These are phyloP conservation scores for Ailurus styani DNA, from an alignment of 2,113 vertebrate genomes.

Conservation along the genomic window DNA sequence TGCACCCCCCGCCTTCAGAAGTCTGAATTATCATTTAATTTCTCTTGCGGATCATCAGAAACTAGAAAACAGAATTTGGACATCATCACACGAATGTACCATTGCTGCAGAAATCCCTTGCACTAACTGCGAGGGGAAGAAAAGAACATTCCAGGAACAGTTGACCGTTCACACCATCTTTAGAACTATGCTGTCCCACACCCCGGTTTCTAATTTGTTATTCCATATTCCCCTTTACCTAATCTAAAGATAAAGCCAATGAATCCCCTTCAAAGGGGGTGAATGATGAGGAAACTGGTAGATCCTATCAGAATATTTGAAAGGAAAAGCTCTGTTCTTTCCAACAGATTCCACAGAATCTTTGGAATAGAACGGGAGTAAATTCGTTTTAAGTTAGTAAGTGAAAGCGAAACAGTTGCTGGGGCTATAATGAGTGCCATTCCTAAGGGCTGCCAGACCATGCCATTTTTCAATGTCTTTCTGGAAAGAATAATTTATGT, in stretches of 20 bases:
- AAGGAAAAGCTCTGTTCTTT: background rate
- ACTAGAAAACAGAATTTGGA: constrained; percentile 46
- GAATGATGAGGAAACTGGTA: background rate
- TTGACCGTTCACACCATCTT: constrained; percentile 23
- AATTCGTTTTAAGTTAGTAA: background rate
- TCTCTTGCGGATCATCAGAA: constrained; percentile 43
- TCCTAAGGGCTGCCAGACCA: background rate
- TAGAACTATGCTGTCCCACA: background rate
- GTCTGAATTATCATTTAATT: constrained; percentile 32
- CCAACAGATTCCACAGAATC: background rate
- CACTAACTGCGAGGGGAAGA: background rate
- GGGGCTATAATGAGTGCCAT: background rate
- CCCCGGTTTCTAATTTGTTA: background rate
- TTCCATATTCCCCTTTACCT: background rate
- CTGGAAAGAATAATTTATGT: constrained; percentile 14
- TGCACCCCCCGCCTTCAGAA: background rate
- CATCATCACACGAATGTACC: constrained; percentile 29
- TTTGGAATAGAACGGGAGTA: background rate
- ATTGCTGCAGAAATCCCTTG: constrained; percentile 26
- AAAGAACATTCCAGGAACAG: constrained; percentile 46
- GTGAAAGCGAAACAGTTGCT: background rate
- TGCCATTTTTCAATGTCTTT: constrained; percentile 25
- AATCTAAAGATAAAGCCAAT: background rate
- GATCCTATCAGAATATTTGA: background rate
- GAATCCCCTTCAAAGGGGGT: background rate